Conservation (phyloP, 64 coral and sea anemone genomes). For the Montipora foliosa region DNA sequence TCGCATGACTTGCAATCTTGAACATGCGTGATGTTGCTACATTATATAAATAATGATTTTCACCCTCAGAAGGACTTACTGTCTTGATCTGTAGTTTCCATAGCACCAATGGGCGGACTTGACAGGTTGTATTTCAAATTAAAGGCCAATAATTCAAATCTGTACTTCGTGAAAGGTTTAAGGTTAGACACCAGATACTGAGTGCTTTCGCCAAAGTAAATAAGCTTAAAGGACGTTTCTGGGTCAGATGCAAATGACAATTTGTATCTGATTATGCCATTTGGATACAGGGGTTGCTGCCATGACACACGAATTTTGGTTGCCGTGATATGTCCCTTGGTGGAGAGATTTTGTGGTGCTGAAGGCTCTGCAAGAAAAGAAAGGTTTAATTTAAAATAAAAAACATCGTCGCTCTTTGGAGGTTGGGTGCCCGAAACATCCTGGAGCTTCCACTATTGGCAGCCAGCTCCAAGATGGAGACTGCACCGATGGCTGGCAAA, state of each 20-base stretch:
- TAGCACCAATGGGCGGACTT: not conserved
- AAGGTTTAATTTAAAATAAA: not conserved
- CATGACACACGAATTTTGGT: constrained; percentile 56
- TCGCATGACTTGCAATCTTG: no score
- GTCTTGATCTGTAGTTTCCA: constrained; percentile 35
- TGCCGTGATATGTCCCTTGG: constrained; percentile 29
- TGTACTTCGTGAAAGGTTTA: constrained; percentile 36
- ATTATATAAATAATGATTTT: no score
- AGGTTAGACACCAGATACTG: constrained; percentile 31
- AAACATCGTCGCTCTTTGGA: no score
- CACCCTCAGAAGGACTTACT: constrained; percentile 14
- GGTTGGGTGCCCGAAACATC: no score
- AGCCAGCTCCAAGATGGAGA: no score
- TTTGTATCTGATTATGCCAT: constrained; percentile 63
- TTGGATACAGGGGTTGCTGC: constrained; percentile 30
- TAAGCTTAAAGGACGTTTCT: not conserved
- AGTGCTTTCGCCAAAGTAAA: constrained; percentile 28
- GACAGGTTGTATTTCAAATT: constrained; percentile 50
- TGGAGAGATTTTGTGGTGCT: constrained; percentile 25
- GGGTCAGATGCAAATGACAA: constrained; percentile 22
- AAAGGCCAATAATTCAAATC: constrained; percentile 44
- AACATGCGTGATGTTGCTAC: no score
- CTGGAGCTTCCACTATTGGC: no score
- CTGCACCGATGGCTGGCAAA: no score
- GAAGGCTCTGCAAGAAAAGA: constrained; percentile 3